Evolutionary conservation across 30 jellyfish, hydroid and myxozoan genomes (phyloP).

Genomic region (Mastigias papua): DNA sequence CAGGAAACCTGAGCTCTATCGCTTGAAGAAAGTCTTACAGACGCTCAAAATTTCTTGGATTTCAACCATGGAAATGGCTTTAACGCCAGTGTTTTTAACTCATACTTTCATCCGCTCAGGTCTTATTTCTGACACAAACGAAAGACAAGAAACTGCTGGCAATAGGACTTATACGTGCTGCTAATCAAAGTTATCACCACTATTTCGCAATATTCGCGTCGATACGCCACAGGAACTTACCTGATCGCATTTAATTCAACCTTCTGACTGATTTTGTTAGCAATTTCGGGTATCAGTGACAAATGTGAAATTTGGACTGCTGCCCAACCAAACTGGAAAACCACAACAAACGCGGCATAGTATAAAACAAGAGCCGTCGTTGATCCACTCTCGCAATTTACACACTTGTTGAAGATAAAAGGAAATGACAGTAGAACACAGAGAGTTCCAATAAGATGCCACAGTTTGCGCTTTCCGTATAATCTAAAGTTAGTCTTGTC

Average conservation of each 20-base stretch:
- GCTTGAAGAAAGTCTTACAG: too few relatives aligned
- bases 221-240: constrained; percentile 39
- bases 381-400: constrained; percentile 67
- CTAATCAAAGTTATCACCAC: too few relatives aligned
- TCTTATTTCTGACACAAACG: too few relatives aligned
- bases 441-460: constrained; percentile 90
- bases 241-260: constrained; percentile 94
- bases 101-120: too few relatives aligned
- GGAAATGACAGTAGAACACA: constrained; percentile 93
- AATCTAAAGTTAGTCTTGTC: constrained; percentile 69
- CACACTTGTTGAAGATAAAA: constrained; percentile 81
- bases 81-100: too few relatives aligned
- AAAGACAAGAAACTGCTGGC: too few relatives aligned
- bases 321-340: constrained; percentile 98
- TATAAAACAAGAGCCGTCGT: constrained; percentile 58
- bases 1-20: too few relatives aligned
- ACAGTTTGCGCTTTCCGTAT: constrained; percentile 87
- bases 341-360: constrained; percentile 90
- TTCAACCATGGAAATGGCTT: too few relatives aligned
- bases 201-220: too few relatives aligned
- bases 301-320: constrained; percentile 91
- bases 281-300: constrained; percentile 92
- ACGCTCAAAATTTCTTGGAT: too few relatives aligned
- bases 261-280: constrained; percentile 76
- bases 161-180: too few relatives aligned